A percentile compares a stretch with the other conserved stretches of the same genome.
phyloP scores from a whole-genome alignment of 2,888 invertebrate genomes.

The Dicycla oo region DNA sequence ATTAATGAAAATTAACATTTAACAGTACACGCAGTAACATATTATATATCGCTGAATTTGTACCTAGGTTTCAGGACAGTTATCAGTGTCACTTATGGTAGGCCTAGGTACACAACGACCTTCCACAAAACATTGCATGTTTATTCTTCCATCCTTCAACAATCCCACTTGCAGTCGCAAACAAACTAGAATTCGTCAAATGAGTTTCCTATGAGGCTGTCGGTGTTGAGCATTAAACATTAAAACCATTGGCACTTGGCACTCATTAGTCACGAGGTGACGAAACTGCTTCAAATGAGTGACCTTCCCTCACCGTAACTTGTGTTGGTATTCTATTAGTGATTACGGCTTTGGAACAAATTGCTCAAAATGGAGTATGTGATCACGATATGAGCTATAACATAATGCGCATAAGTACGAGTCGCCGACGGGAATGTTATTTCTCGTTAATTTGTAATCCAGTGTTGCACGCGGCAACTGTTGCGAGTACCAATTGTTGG shows the following conservation, averaged over 20 bases:
- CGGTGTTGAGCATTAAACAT: conserved; percentile 8
- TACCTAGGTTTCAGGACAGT: too few relatives aligned
- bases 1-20: conserved; percentile 29
- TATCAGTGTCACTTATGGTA: too few relatives aligned
- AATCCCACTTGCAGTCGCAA: background rate
- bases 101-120: conserved; percentile 10
- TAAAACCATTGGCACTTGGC: conserved; percentile 2
- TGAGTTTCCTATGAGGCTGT: conserved; percentile 12
- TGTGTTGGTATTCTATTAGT: conserved; percentile 40
- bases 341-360: conserved; percentile 13
- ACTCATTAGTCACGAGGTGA: conserved; percentile 6
- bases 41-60: conserved; percentile 27
- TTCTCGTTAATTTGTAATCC: conserved; percentile 43
- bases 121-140: conserved; percentile 3
- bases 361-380: conserved; percentile 36
- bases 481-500: conserved; percentile 44
- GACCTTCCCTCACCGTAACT: background rate
- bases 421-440: conserved; percentile 22
- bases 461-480: conserved; percentile 31
- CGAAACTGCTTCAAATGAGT: conserved; percentile 9
- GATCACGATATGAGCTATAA: conserved; percentile 21
- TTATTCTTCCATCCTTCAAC: conserved; percentile 4
- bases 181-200: conserved; percentile 26
- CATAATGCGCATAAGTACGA: conserved; percentile 1
- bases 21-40: conserved; percentile 16